These are phyloP conservation scores for Tenebrio molitor DNA, from an alignment of 1,140 invertebrate species.

Conservation along the genomic window DNA sequence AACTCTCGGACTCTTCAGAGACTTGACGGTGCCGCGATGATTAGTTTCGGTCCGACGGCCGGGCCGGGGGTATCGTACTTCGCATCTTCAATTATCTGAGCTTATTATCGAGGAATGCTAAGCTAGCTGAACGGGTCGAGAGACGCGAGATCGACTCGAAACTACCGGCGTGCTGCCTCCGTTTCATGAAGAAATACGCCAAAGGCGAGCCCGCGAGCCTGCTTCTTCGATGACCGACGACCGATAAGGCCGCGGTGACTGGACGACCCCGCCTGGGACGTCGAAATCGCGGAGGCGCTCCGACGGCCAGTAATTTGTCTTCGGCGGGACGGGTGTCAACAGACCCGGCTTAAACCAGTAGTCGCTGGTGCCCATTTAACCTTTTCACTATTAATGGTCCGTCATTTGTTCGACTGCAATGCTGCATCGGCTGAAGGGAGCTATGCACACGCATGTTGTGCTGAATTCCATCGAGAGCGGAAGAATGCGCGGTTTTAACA, in stretches of 20 bases:
- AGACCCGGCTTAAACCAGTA: conserved; percentile 12
- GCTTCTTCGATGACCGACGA: too few relatives aligned
- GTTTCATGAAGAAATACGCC: conserved; percentile 14
- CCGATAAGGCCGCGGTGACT: too few relatives aligned
- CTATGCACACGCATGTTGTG: conserved; percentile 28
- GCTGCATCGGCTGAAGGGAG: conserved; percentile 19
- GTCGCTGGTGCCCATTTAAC: conserved; percentile 34
- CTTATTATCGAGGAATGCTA: conserved; percentile 47
- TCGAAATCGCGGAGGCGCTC: too few relatives aligned
- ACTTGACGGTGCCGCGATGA: conserved; percentile 40
- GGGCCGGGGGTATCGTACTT: conserved; percentile 36
- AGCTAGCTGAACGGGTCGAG: conserved; percentile 34
- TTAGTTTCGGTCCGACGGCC: conserved; percentile 41
- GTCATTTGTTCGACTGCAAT: conserved; percentile 38
- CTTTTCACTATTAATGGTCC: conserved; percentile 49
- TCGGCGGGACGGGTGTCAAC: too few relatives aligned
- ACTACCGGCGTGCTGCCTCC: conserved; percentile 30
- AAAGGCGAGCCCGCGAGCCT: too few relatives aligned
- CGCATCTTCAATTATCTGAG: conserved; percentile 45
- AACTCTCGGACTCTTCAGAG: not conserved
- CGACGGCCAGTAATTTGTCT: not conserved
- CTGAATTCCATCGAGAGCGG: conserved; percentile 25
- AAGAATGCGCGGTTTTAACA: too few relatives aligned
- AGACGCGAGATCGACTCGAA: conserved; percentile 1
- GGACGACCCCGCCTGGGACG: too few relatives aligned